These are phyloP conservation scores for Hydrolagus colliei DNA, from an alignment of 2,797 vertebrate genomes.

Conservation along the genomic window DNA sequence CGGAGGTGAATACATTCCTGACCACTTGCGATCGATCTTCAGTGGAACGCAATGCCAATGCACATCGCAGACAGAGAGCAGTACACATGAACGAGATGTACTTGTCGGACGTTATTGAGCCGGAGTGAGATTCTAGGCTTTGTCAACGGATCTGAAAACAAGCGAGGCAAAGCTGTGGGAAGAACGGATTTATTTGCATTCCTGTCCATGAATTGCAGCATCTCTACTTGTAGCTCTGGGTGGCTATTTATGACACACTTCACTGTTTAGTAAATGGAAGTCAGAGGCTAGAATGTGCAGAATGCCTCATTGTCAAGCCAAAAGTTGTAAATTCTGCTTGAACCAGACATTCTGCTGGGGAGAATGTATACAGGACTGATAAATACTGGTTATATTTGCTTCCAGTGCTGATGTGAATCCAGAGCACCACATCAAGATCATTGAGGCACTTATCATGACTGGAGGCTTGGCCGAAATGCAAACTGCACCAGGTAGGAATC, in stretches of 20 bases:
- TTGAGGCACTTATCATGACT: constrained; percentile 61
- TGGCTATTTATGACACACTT: constrained; percentile 29
- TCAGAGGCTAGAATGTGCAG: constrained; percentile 9
- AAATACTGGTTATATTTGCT: constrained; percentile 31
- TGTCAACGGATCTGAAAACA: constrained; percentile 11
- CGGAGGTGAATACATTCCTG: neutral
- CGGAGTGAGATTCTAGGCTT: constrained; percentile 3
- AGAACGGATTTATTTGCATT: constrained; percentile 28
- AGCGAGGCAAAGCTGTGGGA: constrained; percentile 19
- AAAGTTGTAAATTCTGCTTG: constrained; percentile 22
- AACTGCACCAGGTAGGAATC: constrained; percentile 59
- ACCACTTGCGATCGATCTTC: constrained; percentile 2
- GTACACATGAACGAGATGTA: neutral
- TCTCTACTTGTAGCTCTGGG: neutral
- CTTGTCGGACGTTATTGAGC: neutral
- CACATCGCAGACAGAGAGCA: constrained; percentile 14
- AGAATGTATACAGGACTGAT: constrained; percentile 26
- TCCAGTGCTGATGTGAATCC: constrained; percentile 56
- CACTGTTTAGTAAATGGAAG: constrained; percentile 13
- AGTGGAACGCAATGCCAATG: neutral
- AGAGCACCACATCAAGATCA: constrained; percentile 59
- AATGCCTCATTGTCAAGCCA: constrained; percentile 15
- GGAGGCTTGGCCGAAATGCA: constrained; percentile 57
- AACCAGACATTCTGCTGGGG: constrained; percentile 12
- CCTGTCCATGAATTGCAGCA: constrained; percentile 1